phyloP scores from a whole-genome alignment of 2,797 vertebrate species.

The Aplochiton taeniatus region DNA sequence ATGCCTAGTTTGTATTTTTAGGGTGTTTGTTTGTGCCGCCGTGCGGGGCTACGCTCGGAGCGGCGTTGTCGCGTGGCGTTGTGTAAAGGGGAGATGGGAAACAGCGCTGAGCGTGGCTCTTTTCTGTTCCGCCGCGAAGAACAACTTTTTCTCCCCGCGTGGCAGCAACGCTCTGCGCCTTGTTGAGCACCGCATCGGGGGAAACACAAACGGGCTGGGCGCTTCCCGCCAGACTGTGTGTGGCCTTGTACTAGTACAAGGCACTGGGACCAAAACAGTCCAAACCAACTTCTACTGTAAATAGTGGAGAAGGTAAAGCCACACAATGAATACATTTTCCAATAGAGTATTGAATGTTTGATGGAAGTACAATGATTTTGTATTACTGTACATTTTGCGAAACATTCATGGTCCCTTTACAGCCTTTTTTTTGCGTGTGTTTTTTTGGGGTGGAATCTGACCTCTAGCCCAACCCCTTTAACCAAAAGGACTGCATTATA shows the following conservation, averaged over 20 bases:
- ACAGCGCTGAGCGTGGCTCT: slow-evolving; percentile 74
- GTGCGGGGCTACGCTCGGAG: slow-evolving; percentile 70
- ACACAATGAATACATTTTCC: too few species aligned
- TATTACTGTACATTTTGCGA: too few species aligned
- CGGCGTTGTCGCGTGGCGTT: slow-evolving; percentile 15
- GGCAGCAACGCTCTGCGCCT: slow-evolving; percentile 52
- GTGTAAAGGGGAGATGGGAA: slow-evolving; percentile 65
- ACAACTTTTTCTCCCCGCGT: slow-evolving; percentile 71
- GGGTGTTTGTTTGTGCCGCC: slow-evolving; percentile 79
- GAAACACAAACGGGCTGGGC: too few species aligned
- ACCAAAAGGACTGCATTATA: slow-evolving; percentile 36
- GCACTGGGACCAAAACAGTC: too few species aligned
- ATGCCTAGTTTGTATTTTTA: slow-evolving; percentile 85
- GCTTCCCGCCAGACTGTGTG: too few species aligned
- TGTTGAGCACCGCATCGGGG: slow-evolving; percentile 66
- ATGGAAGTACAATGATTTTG: too few species aligned
- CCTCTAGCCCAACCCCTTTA: slow-evolving; percentile 13
- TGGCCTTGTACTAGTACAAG: too few species aligned
- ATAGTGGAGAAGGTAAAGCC: too few species aligned
- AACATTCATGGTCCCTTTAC: too few species aligned
- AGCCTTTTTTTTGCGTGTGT: not conserved
- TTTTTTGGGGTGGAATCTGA: slow-evolving; percentile 5
- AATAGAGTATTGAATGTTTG: too few species aligned
- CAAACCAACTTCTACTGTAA: too few species aligned
- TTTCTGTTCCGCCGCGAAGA: slow-evolving; percentile 70